Base-by-base conservation (phyloP, 1,140 invertebrate genomes). In the Euwallacea fornicatus region DNA sequence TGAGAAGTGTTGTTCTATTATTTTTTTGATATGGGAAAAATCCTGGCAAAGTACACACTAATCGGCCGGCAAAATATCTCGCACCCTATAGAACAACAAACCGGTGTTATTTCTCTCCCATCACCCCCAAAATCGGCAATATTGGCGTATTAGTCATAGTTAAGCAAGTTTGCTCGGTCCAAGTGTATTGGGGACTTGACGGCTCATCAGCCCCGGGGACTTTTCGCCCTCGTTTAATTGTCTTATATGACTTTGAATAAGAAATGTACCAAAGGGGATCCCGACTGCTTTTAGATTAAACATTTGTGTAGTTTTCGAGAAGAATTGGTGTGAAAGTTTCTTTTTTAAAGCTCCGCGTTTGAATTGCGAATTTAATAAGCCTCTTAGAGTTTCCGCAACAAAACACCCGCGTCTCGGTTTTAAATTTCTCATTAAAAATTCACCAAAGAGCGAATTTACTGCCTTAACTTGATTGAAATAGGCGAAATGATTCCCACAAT, bases 141-240 rank as follows among this genome's bases (percentile, higher is more conserved):
- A 68, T 68, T 68, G 66, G 56, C 42, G 66, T 68, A 68, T 68
- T 68, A 68, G 66, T 68, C 66, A 68, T 68, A 68, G 66, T 68
- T 68, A 60, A 68, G 55, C 46, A 61, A 68, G 66, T 68, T 68
- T 68, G 66, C 55, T 68, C 44, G 33, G 54, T 42, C 44, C 65
- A n/a, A 43, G 53, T 55, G 44, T 21, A 8, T 10, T 46, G 11
- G 58, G 13, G 47, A 67, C 55, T 50, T 68, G 56, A 68, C 16
- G 46, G 66, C 21, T 56, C 53, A 66, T 58, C 55, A 46, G 11
- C 41, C 62, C 33, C 13, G 15, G 46, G 62, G 8, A 15, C 54
- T 56, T 50, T 33, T 33, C 21, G 21, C 21, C 21, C 21, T 4
- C 21, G 1, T 33, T 33, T 33, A 33, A 33, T 33, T 33, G 21